Conservation (phyloP, 2,888 invertebrate genomes). For the Folsomia manolachei region DNA sequence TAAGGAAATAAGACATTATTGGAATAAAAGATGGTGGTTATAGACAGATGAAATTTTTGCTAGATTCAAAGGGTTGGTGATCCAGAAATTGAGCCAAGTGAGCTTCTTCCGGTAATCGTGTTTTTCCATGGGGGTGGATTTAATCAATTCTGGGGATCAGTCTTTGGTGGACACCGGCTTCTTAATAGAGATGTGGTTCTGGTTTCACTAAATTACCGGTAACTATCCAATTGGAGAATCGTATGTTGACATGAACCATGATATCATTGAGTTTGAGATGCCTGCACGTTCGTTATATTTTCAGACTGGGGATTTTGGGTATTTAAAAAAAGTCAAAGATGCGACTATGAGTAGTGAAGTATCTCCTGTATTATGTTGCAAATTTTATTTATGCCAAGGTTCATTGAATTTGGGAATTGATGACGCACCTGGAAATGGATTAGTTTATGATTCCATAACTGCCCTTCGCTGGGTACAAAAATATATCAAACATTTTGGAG, state of each 20-base stretch:
- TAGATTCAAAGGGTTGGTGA: neutral
- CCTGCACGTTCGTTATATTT: too few species aligned
- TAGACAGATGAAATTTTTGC: neutral
- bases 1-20: neutral
- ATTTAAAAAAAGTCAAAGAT: neutral
- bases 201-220: slow-evolving; percentile 30
- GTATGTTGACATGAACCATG: too few species aligned
- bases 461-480: slow-evolving; percentile 39
- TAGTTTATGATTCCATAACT: slow-evolving; percentile 37
- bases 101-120: slow-evolving; percentile 29
- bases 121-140: slow-evolving; percentile 34
- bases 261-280: too few species aligned
- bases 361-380: neutral
- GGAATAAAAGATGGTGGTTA: neutral
- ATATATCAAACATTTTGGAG: slow-evolving; percentile 38
- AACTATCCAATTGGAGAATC: too few species aligned
- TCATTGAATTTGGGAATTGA: slow-evolving; percentile 34
- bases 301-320: slow-evolving; percentile 18
- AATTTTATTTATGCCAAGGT: neutral
- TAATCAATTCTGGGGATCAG: slow-evolving; percentile 25
- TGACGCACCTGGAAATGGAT: slow-evolving; percentile 40
- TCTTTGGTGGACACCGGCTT: slow-evolving; percentile 31
- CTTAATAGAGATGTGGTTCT: slow-evolving; percentile 30
- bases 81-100: neutral
- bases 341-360: neutral